These are phyloP conservation scores for Odobenus rosmarus DNA, from an alignment of 2,113 vertebrate genomes.

Conservation along the genomic window DNA sequence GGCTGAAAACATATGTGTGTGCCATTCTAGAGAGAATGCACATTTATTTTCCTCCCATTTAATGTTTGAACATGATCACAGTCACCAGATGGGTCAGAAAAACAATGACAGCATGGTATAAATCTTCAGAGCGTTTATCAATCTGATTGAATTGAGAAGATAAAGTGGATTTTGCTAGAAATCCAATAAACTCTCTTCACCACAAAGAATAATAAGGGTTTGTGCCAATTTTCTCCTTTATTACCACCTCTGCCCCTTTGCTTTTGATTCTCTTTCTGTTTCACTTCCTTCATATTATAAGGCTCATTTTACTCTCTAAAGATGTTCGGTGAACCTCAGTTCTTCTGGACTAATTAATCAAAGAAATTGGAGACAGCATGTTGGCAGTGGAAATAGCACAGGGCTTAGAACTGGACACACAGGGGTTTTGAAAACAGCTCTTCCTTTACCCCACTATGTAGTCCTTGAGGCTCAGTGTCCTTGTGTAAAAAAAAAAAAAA, in stretches of 20 bases:
- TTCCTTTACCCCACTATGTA: background rate
- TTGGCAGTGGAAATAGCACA: background rate
- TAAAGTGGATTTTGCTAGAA: constrained; percentile 78
- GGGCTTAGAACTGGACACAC: background rate
- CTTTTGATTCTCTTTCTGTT: background rate
- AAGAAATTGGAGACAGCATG: background rate
- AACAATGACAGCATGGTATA: constrained; percentile 65
- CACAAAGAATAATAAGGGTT: constrained; percentile 58
- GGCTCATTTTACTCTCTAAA: constrained; percentile 30
- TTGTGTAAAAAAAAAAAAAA: background rate
- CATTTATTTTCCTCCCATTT: constrained; percentile 78
- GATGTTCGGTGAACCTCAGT: background rate
- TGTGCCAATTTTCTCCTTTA: constrained; percentile 61
- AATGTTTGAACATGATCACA: constrained; percentile 68
- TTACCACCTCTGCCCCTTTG: constrained; percentile 21
- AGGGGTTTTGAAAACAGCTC: background rate
- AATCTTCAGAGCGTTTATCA: constrained; percentile 76
- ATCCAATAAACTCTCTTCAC: constrained; percentile 75
- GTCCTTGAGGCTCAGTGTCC: background rate
- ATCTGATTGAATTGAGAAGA: constrained; percentile 72
- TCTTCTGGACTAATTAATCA: constrained; percentile 29
- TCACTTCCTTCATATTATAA: constrained; percentile 22
- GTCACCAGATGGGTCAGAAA: constrained; percentile 75
- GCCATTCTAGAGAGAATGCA: constrained; percentile 62
- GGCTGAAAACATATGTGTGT: constrained; percentile 65